Evolutionary conservation across 2,797 vertebrate species (phyloP), one percentile per base, ranked within the genome.

Genomic region (Anguilla marmorata): DNA sequence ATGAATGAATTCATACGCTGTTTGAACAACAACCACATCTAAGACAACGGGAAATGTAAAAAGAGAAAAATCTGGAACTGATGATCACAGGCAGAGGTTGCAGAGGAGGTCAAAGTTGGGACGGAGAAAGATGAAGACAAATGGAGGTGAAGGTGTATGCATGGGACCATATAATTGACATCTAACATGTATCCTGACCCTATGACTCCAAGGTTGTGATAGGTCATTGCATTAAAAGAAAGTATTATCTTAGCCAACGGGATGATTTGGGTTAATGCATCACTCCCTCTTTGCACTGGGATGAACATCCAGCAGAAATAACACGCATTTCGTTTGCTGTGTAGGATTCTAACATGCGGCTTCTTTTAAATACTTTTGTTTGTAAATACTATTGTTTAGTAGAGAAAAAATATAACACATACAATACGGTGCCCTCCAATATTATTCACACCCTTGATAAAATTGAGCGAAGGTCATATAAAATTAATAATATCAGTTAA

Each of bases 81-180:
- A 8, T 7, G 41, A 48, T 21, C 76, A 45, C 6, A 48, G 72
- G 41, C 2, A 41, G 76, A 80, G 74, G 8, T 83, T 66, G 87
- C 91, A 88, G 86, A 86, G 89, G 90, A 94, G 94, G 95, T 96
- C 95, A 95, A 60, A 76, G 93, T 93, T 94, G 93, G 93, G 94
- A 94, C 91, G 87, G 85, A 89, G 90, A 92, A 86, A 90, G 91
- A 97, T 96, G 95, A 96, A 96, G 96, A 97, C 95, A 94, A 96
- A 97, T 95, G 94, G 94, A 92, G 86, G 90, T 19, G n/a, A 89
- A 85, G 89, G 91, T 83, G 92, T 92, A 94, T 90, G 88, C 90
- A 93, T 91, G 93, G 94, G 93, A 91, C 91, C 93, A 91, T 94
- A 89, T 96, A 96, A 96, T 96, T 96, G 95, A 96, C 95, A 96